Evolutionary conservation across 1,140 invertebrate species (phyloP), one percentile per base, ranked within the genome.

Genomic region (Tachypleus tridentatus): DNA sequence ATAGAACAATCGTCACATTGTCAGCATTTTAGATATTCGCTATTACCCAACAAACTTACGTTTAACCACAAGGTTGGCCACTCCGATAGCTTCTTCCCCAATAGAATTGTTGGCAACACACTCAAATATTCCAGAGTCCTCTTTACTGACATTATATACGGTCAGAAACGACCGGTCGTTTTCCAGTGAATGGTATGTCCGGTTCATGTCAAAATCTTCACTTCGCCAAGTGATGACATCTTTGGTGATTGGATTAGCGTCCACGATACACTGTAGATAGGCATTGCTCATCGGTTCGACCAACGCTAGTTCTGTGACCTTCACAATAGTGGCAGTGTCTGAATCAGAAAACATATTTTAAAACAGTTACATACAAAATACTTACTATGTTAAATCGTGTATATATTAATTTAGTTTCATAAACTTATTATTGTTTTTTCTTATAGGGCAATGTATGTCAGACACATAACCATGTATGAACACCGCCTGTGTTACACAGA

Each of bases 21-120:
- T 29, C 29, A 29, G 29, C 29, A 29, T 29, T 29, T 29, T 29
- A 29, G 29, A 29, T 29, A 29, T 29, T 29, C 29, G 29, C 29
- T 29, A 29, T 29, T 29, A 29, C 29, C 29, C 29, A 29, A 29
- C 29, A 29, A 50, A 66, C 64, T 66, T 51, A 66, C 64, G 90
- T 80, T 90, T 90, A 5, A 93, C 88, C 61, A 91, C 82, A 11
- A 93, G 76, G 75, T 85, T 83, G 29, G 79, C 77, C 58, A 75
- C 74, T 53, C 72, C 74, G 49, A 77, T 81, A 3, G 82, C 84
- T 60, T 86, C 83, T 69, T 85, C 83, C 50, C 91, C 91, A 68
- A 98, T 87, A 58, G 89, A 88, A 76, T 98, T 98, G 79, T 94
- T 87, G n/a, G 91, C 93, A 60, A 87, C 83, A 76, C 95, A 98